phyloP scores from a whole-genome alignment of 2,888 invertebrate genomes.

The Orchesella flavescens region DNA sequence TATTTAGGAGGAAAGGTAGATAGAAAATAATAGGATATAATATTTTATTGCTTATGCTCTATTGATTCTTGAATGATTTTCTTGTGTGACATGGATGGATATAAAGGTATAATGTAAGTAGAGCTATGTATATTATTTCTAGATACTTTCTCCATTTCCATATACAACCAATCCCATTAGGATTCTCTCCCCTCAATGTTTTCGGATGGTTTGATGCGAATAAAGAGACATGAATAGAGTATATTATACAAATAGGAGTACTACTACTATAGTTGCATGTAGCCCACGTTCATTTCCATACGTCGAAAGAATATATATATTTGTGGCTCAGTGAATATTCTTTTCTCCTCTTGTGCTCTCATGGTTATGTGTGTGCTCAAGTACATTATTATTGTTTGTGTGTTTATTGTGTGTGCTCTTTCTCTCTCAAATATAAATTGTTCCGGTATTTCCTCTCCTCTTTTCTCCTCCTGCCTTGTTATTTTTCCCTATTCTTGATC shows the following conservation, averaged over 20 bases:
- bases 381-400: constrained; percentile 11
- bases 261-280: too few relatives aligned
- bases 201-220: constrained; percentile 60
- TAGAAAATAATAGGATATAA: neutral
- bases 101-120: constrained; percentile 2
- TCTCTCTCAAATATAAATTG: too few relatives aligned
- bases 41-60: constrained; percentile 46
- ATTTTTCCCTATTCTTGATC: constrained; percentile 26
- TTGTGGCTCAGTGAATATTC: too few relatives aligned
- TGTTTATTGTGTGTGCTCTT: neutral
- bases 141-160: neutral
- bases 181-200: constrained; percentile 27
- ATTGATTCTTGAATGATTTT: constrained; percentile 48
- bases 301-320: too few relatives aligned
- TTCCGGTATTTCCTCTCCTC: neutral
- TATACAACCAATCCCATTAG: neutral
- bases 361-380: neutral
- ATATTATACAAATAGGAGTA: too few relatives aligned
- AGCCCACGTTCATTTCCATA: too few relatives aligned
- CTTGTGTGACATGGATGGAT: neutral
- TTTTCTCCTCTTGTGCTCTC: too few relatives aligned
- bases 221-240: constrained; percentile 22
- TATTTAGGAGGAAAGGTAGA: too few relatives aligned
- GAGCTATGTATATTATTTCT: neutral
- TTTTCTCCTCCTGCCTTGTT: constrained; percentile 57